A percentile compares a stretch with the other conserved stretches of the same genome.
These are phyloP conservation scores for Rhagium mordax DNA, from an alignment of 2,888 invertebrate genomes.

Conservation along the genomic window DNA sequence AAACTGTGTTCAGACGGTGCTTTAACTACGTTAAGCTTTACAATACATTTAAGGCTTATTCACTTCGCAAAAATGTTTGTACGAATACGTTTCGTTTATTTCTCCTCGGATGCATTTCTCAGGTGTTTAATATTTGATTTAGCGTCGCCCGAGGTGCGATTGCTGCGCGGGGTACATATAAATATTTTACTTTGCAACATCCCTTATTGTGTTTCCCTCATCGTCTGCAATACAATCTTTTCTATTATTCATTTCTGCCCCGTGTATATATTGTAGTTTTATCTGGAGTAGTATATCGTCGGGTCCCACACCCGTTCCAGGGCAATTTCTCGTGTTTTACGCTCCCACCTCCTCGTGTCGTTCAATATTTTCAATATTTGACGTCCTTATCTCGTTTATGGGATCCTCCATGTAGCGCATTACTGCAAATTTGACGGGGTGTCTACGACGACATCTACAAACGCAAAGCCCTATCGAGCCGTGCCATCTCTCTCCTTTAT, in stretches of 20 bases:
- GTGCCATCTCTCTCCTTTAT: constrained; percentile 49
- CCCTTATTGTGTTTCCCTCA: constrained; percentile 59
- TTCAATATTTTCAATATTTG: constrained; percentile 56
- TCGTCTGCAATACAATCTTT: constrained; percentile 64
- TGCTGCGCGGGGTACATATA: constrained; percentile 54
- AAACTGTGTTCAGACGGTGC: constrained; percentile 10
- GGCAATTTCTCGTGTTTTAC: constrained; percentile 46
- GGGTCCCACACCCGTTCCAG: constrained; percentile 4
- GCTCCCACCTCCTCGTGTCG: constrained; percentile 34
- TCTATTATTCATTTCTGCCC: constrained; percentile 58
- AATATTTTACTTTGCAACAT: constrained; percentile 59
- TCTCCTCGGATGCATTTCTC: constrained; percentile 39
- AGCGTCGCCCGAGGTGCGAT: constrained; percentile 56
- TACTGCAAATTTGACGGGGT: constrained; percentile 50
- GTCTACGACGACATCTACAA: constrained; percentile 45
- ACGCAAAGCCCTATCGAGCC: constrained; percentile 47
- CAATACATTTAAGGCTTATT: not conserved
- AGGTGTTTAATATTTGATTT: constrained; percentile 56
- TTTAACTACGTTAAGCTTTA: constrained; percentile 12
- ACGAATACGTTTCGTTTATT: constrained; percentile 44
- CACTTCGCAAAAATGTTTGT: constrained; percentile 30
- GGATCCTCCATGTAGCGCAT: constrained; percentile 44
- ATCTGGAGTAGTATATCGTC: constrained; percentile 34
- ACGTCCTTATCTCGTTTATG: constrained; percentile 53
- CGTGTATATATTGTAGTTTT: constrained; percentile 46